These are phyloP conservation scores for Entomobrya multifasciata DNA, from an alignment of 2,888 invertebrate genomes.

Conservation along the genomic window DNA sequence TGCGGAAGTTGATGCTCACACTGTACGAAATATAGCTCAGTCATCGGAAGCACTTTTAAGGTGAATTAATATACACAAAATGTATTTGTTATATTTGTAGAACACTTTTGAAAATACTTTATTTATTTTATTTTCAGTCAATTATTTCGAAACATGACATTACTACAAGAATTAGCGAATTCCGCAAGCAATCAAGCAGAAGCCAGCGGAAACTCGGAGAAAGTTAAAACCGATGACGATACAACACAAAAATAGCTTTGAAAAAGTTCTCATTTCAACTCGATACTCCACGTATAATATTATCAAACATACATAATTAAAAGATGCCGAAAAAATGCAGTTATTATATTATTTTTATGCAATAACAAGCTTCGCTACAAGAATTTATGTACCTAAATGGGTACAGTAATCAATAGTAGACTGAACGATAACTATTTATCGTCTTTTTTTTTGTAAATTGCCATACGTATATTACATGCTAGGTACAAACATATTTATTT, in stretches of 20 bases:
- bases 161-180: conserved; percentile 52
- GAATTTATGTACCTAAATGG: conserved; percentile 17
- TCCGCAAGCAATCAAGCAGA: background rate
- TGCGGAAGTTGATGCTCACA: conserved; percentile 35
- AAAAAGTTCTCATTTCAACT: background rate
- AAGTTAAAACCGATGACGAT: background rate
- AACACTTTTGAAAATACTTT: background rate
- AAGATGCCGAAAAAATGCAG: background rate
- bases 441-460: conserved; percentile 38
- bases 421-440: conserved; percentile 59
- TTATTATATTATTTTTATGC: conserved; percentile 23
- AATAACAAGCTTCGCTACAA: conserved; percentile 24
- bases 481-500: background rate
- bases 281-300: background rate
- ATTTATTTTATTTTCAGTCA: conserved; percentile 50
- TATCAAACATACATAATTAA: background rate
- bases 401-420: conserved; percentile 59
- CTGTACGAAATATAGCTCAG: conserved; percentile 57
- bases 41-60: conserved; percentile 69
- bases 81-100: background rate
- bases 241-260: background rate
- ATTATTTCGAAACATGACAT: conserved; percentile 59
- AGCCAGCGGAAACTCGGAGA: conserved; percentile 4
- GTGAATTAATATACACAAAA: conserved; percentile 33
- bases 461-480: conserved; percentile 7